These are phyloP conservation scores for Brachionus sp. DNA, from an alignment of 1,140 invertebrate genomes.

Conservation along the genomic window DNA sequence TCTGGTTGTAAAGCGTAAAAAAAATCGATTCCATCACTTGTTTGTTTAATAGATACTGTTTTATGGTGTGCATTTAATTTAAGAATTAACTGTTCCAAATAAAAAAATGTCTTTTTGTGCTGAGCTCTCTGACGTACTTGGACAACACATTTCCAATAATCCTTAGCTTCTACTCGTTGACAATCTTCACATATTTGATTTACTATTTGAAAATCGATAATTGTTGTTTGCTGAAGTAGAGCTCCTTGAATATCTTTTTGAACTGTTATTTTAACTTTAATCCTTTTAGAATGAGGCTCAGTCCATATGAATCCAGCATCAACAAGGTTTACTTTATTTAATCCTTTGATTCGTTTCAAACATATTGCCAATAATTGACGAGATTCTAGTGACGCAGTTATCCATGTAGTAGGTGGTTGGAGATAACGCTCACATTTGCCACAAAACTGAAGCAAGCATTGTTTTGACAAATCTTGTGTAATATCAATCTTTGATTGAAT, in stretches of 20 bases:
- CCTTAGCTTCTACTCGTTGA: slow-evolving; percentile 90
- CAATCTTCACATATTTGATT: slow-evolving; percentile 97
- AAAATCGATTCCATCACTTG: slow-evolving; percentile 90
- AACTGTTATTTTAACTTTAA: slow-evolving; percentile 94
- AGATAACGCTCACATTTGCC: slow-evolving; percentile 55
- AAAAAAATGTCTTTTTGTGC: slow-evolving; percentile 97
- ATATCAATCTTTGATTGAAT: slow-evolving; percentile 44
- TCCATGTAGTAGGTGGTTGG: slow-evolving; percentile 86
- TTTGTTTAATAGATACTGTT: slow-evolving; percentile 86
- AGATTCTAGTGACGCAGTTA: slow-evolving; percentile 82
- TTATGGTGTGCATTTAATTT: slow-evolving; percentile 89
- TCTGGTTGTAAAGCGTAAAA: slow-evolving; percentile 82
- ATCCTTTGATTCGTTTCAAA: slow-evolving; percentile 85
- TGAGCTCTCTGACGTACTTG: slow-evolving; percentile 67
- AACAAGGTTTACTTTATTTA: slow-evolving; percentile 78
- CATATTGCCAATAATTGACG: slow-evolving; percentile 85
- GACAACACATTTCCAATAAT: slow-evolving; percentile 88
- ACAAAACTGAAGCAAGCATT: slow-evolving; percentile 38
- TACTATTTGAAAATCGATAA: slow-evolving; percentile 85
- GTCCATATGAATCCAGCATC: slow-evolving; percentile 98
- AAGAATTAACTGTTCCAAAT: slow-evolving; percentile 92
- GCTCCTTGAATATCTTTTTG: slow-evolving; percentile 73
- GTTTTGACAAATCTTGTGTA: slow-evolving; percentile 26
- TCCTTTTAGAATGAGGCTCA: slow-evolving; percentile 93
- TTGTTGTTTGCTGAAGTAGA: slow-evolving; percentile 73